Evolutionary conservation across 2,113 vertebrate species (phyloP).

Genomic region (Puffinus mauretanicus): DNA sequence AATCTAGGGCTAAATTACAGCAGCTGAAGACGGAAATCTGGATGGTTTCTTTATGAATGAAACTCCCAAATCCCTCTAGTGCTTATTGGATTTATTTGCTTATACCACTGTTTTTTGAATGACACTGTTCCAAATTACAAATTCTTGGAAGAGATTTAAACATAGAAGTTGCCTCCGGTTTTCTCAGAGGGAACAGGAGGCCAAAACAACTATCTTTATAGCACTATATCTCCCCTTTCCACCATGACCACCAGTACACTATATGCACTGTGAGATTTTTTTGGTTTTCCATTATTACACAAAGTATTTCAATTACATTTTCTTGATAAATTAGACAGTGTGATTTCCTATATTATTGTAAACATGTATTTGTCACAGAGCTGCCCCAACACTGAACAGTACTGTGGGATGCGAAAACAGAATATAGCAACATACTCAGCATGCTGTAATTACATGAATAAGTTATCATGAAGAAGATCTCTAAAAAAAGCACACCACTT

Average conservation of each 20-base stretch:
- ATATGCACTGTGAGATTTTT: not conserved
- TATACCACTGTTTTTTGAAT: not conserved
- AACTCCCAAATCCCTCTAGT: not conserved
- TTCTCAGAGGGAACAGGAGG: not conserved
- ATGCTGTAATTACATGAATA: constrained; percentile 27
- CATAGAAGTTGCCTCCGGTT: not conserved
- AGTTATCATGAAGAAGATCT: constrained; percentile 15
- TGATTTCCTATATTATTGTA: not conserved
- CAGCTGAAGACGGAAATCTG: not conserved
- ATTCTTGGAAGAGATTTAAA: constrained; percentile 2
- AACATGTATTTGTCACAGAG: not conserved
- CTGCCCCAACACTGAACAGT: not conserved
- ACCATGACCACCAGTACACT: not conserved
- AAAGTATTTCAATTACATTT: not conserved
- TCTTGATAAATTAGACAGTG: not conserved
- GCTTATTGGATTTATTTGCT: not conserved
- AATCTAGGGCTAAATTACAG: not conserved
- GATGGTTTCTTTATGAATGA: constrained; percentile 38
- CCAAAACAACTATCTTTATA: not conserved
- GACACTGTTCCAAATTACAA: not conserved
- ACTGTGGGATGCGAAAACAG: not conserved
- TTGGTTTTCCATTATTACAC: not conserved
- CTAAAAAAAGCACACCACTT: constrained; percentile 51
- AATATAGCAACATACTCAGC: not conserved
- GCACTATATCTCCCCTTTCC: not conserved